Conservation (phyloP, 1,140 invertebrate species). For the Drosophila sulfurigaster region DNA sequence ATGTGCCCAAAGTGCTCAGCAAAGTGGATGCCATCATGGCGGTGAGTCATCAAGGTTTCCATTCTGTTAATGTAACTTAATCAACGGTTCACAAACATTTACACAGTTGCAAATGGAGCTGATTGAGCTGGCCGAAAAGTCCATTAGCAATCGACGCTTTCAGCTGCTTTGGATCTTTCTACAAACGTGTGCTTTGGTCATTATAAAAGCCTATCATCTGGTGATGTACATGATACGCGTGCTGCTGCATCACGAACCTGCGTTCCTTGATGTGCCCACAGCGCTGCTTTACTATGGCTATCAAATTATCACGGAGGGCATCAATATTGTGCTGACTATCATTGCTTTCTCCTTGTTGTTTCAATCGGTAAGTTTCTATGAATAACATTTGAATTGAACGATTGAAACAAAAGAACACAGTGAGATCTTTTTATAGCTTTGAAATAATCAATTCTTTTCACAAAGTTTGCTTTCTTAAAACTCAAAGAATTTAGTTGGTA, state of each 20-base stretch:
- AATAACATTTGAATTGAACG: no score
- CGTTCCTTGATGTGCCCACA: constrained; percentile 22
- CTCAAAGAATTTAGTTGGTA: no score
- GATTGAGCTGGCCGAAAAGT: constrained; percentile 38
- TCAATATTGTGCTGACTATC: constrained; percentile 38
- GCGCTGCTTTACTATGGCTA: constrained; percentile 45
- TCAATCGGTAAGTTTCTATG: constrained; percentile 33
- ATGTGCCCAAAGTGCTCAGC: constrained; percentile 25
- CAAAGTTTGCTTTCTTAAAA: no score
- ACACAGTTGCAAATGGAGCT: constrained; percentile 37
- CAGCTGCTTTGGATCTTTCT: constrained; percentile 46
- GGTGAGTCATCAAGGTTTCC: constrained; percentile 8
- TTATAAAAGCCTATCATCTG: constrained; percentile 53
- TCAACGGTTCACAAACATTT: not conserved
- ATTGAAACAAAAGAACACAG: no score
- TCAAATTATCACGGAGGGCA: constrained; percentile 34
- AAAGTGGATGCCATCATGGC: constrained; percentile 40
- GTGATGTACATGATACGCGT: constrained; percentile 42
- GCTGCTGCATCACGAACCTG: constrained; percentile 11
- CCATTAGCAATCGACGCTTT: constrained; percentile 27
- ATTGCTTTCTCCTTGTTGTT: constrained; percentile 26
- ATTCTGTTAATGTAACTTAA: not conserved
- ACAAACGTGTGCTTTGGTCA: constrained; percentile 25
- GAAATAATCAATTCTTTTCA: no score
- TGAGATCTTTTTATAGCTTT: no score